A percentile compares a stretch with the other conserved stretches of the same genome.
Conservation (phyloP, 2,797 vertebrate genomes). For the Hemibagrus guttatus region DNA sequence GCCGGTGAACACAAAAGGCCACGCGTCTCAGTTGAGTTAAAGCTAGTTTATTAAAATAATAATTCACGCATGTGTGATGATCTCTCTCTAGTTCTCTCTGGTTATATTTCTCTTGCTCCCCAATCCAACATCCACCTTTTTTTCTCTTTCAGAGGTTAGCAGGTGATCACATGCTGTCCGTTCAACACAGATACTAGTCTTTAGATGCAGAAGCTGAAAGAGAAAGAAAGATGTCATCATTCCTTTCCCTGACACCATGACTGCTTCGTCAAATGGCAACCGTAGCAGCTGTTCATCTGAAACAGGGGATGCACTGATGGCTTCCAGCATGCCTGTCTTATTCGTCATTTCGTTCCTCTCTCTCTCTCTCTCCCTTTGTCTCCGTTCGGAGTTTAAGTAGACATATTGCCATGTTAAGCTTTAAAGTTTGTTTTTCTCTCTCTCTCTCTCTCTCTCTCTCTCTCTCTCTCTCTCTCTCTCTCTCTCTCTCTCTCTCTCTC, state of each 20-base stretch:
- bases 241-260: slow-evolving; percentile 41
- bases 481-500: no score
- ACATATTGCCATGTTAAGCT: slow-evolving; percentile 33
- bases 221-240: slow-evolving; percentile 10
- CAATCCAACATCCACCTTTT: not conserved
- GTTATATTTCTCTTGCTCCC: not conserved
- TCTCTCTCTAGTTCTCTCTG: not conserved
- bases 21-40: slow-evolving; percentile 12
- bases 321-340: slow-evolving; percentile 33
- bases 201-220: slow-evolving; percentile 18
- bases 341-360: slow-evolving; percentile 1
- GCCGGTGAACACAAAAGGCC: slow-evolving; percentile 39
- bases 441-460: no score
- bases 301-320: slow-evolving; percentile 32
- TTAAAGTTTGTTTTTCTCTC: slow-evolving; percentile 43
- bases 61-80: slow-evolving; percentile 4
- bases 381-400: slow-evolving; percentile 20
- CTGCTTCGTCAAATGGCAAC: slow-evolving; percentile 65
- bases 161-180: not conserved
- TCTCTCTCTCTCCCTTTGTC: slow-evolving; percentile 4
- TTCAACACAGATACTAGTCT: not conserved
- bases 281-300: slow-evolving; percentile 49
- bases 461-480: no score
- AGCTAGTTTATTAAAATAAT: slow-evolving; percentile 31
- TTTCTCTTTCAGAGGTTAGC: slow-evolving; percentile 1